Percentiles rank a stretch among this genome's conserved stretches.
These are phyloP conservation scores for Galbula dea DNA, from an alignment of 2,113 vertebrate species.

Conservation along the genomic window DNA sequence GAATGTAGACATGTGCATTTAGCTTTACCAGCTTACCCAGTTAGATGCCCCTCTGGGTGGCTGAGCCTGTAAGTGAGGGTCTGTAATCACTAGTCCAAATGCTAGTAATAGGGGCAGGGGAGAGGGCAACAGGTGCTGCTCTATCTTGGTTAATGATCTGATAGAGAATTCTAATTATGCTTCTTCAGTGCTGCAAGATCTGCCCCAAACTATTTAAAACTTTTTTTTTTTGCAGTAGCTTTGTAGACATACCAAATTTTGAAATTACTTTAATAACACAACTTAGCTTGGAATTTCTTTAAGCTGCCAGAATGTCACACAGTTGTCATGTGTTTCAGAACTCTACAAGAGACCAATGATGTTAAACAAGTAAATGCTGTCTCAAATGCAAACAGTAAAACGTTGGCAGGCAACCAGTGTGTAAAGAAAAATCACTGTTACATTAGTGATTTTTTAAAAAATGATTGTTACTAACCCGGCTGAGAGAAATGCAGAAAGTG, in stretches of 20 bases:
- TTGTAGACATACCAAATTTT: neutral
- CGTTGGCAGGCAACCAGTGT: neutral
- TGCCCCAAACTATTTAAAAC: neutral
- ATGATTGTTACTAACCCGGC: neutral
- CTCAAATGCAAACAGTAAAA: neutral
- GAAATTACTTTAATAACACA: neutral
- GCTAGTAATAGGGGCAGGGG: neutral
- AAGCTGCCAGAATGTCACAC: neutral
- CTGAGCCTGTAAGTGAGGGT: neutral
- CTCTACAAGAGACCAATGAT: neutral
- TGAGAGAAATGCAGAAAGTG: neutral
- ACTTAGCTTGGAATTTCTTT: neutral
- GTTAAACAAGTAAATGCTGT: neutral
- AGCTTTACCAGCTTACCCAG: accelerated
- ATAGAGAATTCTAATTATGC: neutral
- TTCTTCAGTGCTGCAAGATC: neutral
- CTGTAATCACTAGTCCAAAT: accelerated
- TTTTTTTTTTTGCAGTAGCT: neutral
- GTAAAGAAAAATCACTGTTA: neutral
- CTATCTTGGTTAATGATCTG: accelerated
- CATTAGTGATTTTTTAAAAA: neutral
- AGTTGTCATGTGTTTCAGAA: neutral
- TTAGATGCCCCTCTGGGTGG: neutral
- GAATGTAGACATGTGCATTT: accelerated
- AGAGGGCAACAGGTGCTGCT: neutral